Evolutionary conservation across 1,140 invertebrate species (phyloP).

Genomic region (Papilio helenus): DNA sequence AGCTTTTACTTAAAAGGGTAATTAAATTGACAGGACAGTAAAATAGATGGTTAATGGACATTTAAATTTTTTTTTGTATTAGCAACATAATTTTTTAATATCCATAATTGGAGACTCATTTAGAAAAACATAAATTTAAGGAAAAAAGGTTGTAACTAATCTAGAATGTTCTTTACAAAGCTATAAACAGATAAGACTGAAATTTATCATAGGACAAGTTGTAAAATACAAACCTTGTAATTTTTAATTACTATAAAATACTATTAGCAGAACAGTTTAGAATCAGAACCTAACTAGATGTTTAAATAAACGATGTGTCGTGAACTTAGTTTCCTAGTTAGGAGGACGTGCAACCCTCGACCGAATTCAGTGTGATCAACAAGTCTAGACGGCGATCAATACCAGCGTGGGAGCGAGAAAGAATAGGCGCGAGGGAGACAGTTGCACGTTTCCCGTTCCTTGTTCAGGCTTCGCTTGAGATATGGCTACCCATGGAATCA

Average conservation of each 20-base stretch:
- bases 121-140: not conserved
- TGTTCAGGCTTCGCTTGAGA: conserved; percentile 49
- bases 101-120: not conserved
- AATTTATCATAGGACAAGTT: too few relatives aligned
- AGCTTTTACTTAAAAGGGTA: not conserved
- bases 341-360: conserved; percentile 47
- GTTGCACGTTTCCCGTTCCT: conserved; percentile 50
- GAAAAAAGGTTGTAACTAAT: too few relatives aligned
- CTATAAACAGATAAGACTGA: too few relatives aligned
- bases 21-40: not conserved
- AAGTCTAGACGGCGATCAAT: conserved; percentile 81
- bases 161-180: too few relatives aligned
- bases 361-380: conserved; percentile 73
- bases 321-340: conserved; percentile 43
- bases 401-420: conserved; percentile 62
- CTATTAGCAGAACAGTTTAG: not conserved
- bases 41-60: too few relatives aligned
- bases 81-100: not conserved
- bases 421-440: conserved; percentile 57
- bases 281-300: not conserved
- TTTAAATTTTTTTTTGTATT: not conserved
- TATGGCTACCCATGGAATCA: conserved; percentile 41
- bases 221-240: too few relatives aligned
- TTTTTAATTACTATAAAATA: not conserved
- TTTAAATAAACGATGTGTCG: conserved; percentile 33